phyloP scores from a whole-genome alignment of 2,797 vertebrate species.

The Gymnocypris eckloni region DNA sequence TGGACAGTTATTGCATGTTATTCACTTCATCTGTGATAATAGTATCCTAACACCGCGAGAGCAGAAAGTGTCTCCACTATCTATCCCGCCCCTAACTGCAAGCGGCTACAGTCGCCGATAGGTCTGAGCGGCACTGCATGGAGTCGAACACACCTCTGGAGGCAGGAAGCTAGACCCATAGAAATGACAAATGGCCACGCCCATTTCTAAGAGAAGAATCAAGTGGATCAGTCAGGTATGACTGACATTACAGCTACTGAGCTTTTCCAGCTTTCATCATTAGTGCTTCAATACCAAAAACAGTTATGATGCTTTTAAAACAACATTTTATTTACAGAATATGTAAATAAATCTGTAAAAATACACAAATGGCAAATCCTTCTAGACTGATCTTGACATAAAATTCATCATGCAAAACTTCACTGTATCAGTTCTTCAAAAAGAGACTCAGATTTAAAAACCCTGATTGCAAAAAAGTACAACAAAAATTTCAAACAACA shows the following conservation, averaged over 20 bases:
- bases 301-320: not conserved
- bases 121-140: too few species aligned
- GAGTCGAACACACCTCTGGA: too few species aligned
- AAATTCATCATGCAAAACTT: not conserved
- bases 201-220: too few species aligned
- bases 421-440: conserved; percentile 2
- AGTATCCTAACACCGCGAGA: too few species aligned
- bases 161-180: too few species aligned
- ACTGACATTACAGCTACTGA: not conserved
- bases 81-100: too few species aligned
- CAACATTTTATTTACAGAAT: conserved; percentile 56
- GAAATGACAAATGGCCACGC: too few species aligned
- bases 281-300: not conserved
- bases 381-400: not conserved
- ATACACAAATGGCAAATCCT: conserved; percentile 59
- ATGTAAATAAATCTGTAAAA: conserved; percentile 42
- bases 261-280: not conserved
- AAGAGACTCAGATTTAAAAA: conserved; percentile 14
- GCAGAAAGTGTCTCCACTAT: too few species aligned
- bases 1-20: too few species aligned
- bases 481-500: not conserved
- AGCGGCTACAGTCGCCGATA: too few species aligned
- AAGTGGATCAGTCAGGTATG: not conserved
- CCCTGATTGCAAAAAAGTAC: not conserved
- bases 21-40: too few species aligned